Percentiles rank a stretch among this genome's conserved stretches.
Evolutionary conservation across 2,113 vertebrate species (phyloP).

Genomic region (Chaetura pelagica): DNA sequence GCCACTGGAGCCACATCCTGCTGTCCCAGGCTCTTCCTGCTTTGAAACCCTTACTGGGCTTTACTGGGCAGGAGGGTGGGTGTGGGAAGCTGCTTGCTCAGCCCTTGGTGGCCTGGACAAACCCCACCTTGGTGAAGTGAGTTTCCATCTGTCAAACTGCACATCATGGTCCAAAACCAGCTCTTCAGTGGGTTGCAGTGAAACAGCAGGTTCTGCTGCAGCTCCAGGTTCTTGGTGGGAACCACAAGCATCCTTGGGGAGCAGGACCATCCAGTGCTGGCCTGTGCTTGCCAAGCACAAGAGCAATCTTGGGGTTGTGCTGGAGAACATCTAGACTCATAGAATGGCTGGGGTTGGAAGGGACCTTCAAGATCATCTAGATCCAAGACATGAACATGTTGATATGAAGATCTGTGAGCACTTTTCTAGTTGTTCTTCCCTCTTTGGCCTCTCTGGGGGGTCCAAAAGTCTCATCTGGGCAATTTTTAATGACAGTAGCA

Average conservation of each 20-base stretch:
- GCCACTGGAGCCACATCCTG: accelerated
- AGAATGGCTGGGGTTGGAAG: too few species aligned
- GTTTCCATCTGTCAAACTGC: background rate
- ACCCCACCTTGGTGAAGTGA: background rate
- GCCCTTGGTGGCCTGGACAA: background rate
- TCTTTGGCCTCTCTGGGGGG: background rate
- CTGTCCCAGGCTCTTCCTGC: background rate
- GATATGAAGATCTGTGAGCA: background rate
- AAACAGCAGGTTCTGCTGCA: background rate
- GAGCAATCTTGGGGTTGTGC: background rate
- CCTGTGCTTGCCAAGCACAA: background rate
- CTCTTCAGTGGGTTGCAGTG: background rate
- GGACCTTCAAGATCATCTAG: too few species aligned
- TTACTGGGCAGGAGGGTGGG: background rate
- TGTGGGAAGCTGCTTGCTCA: background rate
- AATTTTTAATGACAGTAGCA: slow-evolving; percentile 14
- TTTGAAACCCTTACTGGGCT: background rate
- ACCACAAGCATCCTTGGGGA: background rate
- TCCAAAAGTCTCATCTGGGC: background rate
- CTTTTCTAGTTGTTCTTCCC: background rate
- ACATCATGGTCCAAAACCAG: accelerated
- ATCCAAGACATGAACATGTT: too few species aligned
- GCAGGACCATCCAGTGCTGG: background rate
- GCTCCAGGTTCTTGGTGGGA: background rate
- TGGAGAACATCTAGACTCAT: background rate